Base-by-base conservation (phyloP, 2,113 vertebrate species). In the Carollia perspicillata region DNA sequence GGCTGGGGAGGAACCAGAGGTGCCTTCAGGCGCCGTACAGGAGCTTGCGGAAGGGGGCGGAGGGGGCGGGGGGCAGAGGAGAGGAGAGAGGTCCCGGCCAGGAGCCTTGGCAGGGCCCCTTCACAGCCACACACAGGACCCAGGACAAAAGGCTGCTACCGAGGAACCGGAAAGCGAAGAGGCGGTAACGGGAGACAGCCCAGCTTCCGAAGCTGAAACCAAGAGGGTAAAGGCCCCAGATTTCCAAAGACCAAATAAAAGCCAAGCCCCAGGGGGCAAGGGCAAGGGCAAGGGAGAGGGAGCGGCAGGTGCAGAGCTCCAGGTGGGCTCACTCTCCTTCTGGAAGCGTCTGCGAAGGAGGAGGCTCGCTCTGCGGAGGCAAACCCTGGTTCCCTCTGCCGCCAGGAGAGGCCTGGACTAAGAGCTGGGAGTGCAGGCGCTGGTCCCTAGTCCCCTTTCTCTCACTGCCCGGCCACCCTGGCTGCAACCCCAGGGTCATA, bases 21-120 rank as follows among this genome's bases (percentile, higher is more conserved):
- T 0, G 0, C 18, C 68, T 44, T 17, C 9, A 2, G 0, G 3
- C 26, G 37, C 0, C 0, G 75, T 65, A 18, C 9, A 10, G 33
- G 65, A 20, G n/a, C 12, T 17, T 1, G 78, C 8, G n/a, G 72
- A 33, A 20, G 42, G 72, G 44, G 28, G 16, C 1, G 7, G 33
- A 1, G 63, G 9, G 47, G 33, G n/a, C 6, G 3, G 35, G n/a
- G n/a, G n/a, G n/a, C n/a, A n/a, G n/a, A 12, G 5, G 30, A 3
- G 13, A 72, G 5, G 26, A 4, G 10, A 72, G 22, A 14, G 6
- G 58, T 16, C 79, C 40, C 0, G 5, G 42, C 23, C 33, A 35
- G 68, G 14, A 69, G 47, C 44, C 12, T 42, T 47, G 69, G 49
- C 30, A 12, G 51, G 28, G 26, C 4, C 42, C 72, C 40, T 37